phyloP scores from a whole-genome alignment of 1,140 invertebrate genomes.

The Lepidurus packardi region DNA sequence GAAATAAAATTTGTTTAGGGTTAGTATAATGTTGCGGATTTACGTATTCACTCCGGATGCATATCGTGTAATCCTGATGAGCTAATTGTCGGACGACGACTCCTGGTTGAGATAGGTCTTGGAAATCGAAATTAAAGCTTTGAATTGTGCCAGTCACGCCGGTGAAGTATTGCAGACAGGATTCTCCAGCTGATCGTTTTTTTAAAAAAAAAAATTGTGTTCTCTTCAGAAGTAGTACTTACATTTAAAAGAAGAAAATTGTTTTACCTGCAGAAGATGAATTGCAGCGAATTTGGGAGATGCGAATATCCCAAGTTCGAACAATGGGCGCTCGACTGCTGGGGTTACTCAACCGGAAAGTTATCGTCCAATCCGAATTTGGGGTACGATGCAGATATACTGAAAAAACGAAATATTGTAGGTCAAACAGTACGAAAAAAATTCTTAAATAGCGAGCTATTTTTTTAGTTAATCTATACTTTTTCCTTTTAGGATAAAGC shows the following conservation, averaged over 20 bases:
- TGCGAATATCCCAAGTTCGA: conserved; percentile 29
- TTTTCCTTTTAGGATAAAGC: no score
- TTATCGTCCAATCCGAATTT: not conserved
- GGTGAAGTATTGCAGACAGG: conserved; percentile 69
- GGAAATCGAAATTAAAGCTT: conserved; percentile 66
- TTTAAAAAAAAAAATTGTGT: not conserved
- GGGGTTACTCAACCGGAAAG: not conserved
- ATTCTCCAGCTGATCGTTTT: conserved; percentile 19
- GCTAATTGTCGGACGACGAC: conserved; percentile 20
- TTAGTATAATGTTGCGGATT: not conserved
- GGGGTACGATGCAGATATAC: not conserved
- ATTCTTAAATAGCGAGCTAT: no score
- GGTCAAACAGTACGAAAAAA: not conserved
- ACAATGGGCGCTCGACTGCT: not conserved
- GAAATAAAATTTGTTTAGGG: not conserved
- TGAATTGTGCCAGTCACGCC: conserved; percentile 57
- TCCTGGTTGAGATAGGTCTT: conserved; percentile 38
- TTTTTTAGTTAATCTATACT: no score
- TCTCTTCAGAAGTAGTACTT: no score
- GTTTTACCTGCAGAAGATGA: not conserved
- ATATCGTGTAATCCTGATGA: conserved; percentile 32
- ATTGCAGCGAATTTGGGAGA: conserved; percentile 28
- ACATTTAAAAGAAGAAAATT: not conserved
- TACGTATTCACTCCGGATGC: conserved; percentile 29
- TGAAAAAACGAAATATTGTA: not conserved